A percentile compares a stretch with the other conserved stretches of the same genome.
These are phyloP conservation scores for Blastobasis lacticolella DNA, from an alignment of 2,888 invertebrate genomes.

Conservation along the genomic window DNA sequence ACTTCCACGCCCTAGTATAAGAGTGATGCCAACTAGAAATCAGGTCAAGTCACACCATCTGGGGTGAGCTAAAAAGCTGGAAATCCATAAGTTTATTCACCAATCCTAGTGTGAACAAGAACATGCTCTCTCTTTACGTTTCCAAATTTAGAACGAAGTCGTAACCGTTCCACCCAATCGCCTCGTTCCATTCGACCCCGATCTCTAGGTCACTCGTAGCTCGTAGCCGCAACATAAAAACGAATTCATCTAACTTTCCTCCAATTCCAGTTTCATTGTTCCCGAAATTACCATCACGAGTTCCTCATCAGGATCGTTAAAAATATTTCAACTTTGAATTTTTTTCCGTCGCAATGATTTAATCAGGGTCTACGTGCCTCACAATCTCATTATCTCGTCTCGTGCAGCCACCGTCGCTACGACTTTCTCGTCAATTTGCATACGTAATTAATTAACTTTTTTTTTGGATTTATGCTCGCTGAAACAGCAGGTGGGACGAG, in stretches of 20 bases:
- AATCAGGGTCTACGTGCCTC: conserved; percentile 49
- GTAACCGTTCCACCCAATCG: no score
- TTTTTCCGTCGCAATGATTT: conserved; percentile 52
- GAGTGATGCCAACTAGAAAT: no score
- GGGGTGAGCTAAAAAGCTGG: no score
- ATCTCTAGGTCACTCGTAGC: no score
- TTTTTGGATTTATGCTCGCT: conserved; percentile 29
- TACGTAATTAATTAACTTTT: conserved; percentile 70
- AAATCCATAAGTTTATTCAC: no score
- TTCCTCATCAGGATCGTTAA: conserved; percentile 27
- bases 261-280: not conserved
- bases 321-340: conserved; percentile 27
- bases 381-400: conserved; percentile 64
- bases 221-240: not conserved
- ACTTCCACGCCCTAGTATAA: no score
- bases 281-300: conserved; percentile 6
- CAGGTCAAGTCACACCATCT: no score
- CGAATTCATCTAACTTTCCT: not conserved
- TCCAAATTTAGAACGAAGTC: no score
- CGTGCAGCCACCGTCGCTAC: conserved; percentile 36
- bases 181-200: no score
- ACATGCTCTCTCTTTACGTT: no score
- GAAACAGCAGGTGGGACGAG: conserved; percentile 37
- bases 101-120: no score
- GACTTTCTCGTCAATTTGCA: conserved; percentile 68